Percentiles rank a stretch among this genome's conserved stretches.
Evolutionary conservation across 2,797 vertebrate genomes (phyloP).

Genomic region (Phrynocephalus forsythii): DNA sequence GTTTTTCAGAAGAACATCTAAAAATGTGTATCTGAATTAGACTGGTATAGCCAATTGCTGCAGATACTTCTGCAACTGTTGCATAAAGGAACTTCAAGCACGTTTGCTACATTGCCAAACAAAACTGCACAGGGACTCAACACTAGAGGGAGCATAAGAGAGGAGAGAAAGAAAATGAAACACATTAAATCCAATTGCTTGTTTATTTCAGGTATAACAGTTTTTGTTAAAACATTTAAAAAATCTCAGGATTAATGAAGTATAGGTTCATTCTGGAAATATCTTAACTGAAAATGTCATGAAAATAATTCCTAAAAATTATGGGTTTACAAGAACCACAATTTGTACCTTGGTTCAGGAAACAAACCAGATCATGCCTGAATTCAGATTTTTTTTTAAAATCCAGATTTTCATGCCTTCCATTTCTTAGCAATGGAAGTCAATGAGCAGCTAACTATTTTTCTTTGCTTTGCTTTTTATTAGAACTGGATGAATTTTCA

Average conservation of each 20-base stretch:
- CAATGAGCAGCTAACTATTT: not conserved
- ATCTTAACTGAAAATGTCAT: not conserved
- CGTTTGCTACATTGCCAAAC: not conserved
- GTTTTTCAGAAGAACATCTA: not conserved
- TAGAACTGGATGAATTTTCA: too few species aligned
- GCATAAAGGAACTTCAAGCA: slow-evolving; percentile 5
- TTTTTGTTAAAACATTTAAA: not conserved
- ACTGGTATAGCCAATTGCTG: not conserved
- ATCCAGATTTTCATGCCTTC: not conserved
- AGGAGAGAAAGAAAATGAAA: not conserved
- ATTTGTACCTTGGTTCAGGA: not conserved
- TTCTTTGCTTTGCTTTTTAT: not conserved
- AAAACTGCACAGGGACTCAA: slow-evolving; percentile 8
- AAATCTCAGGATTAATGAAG: slow-evolving; percentile 19
- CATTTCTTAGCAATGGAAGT: not conserved
- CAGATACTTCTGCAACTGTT: slow-evolving; percentile 19
- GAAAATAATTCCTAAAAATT: not conserved
- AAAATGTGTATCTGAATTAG: not conserved
- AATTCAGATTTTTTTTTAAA: not conserved
- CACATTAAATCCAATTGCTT: not conserved
- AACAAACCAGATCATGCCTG: not conserved
- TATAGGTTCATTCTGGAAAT: not conserved
- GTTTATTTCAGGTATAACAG: not conserved
- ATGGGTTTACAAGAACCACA: not conserved
- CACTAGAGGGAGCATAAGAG: slow-evolving; percentile 8